Percentiles rank a stretch among this genome's conserved stretches.
Evolutionary conservation across 2,113 vertebrate genomes (phyloP).

Genomic region (Strix uralensis): DNA sequence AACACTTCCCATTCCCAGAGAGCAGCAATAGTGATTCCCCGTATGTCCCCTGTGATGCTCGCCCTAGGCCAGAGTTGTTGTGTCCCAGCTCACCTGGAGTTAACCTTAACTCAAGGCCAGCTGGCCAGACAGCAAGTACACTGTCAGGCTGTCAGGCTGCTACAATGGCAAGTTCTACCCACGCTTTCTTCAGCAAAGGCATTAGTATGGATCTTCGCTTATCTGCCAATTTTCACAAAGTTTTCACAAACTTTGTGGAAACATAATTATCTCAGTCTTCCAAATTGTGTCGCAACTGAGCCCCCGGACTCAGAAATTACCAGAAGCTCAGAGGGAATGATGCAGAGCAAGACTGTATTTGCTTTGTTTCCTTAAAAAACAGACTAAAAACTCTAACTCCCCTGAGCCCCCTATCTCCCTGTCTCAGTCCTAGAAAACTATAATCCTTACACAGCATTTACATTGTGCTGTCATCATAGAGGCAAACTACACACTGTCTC

Average conservation of each 20-base stretch:
- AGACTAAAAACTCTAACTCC: background rate
- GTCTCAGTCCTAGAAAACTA: background rate
- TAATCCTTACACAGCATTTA: background rate
- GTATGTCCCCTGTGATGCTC: rapidly evolving
- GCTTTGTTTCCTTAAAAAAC: background rate
- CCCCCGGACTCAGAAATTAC: background rate
- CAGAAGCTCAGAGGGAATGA: background rate
- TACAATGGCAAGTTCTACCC: background rate
- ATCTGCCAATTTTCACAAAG: background rate
- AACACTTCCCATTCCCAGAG: background rate
- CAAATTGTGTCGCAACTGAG: background rate
- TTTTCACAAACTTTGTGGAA: background rate
- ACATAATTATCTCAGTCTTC: background rate
- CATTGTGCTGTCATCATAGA: background rate
- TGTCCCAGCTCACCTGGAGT: background rate
- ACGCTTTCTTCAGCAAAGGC: background rate
- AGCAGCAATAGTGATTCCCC: background rate
- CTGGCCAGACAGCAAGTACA: background rate
- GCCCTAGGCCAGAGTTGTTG: rapidly evolving
- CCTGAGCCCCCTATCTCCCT: background rate
- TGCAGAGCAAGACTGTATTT: background rate
- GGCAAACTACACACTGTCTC: background rate
- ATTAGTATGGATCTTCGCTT: rapidly evolving
- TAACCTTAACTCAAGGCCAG: background rate
- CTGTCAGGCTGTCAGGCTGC: background rate